These are phyloP conservation scores for Sebastes kiyomatsui DNA, from an alignment of 2,797 vertebrate genomes.

Conservation along the genomic window DNA sequence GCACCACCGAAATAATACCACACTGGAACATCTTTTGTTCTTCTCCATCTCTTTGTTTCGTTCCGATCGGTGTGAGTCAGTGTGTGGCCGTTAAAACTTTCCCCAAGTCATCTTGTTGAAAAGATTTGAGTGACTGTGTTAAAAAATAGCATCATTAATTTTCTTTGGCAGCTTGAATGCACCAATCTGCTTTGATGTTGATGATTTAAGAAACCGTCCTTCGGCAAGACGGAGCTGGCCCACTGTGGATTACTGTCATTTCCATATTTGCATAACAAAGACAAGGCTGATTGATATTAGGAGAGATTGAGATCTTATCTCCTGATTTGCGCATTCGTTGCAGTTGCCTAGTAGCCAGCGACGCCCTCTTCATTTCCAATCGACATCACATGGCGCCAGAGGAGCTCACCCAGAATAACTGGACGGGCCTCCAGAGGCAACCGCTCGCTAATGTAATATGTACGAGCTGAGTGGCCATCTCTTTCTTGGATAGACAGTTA, in stretches of 20 bases:
- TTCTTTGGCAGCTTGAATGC: slow-evolving; percentile 37
- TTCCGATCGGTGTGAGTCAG: slow-evolving; percentile 23
- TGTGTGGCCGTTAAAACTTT: slow-evolving; percentile 32
- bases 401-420: slow-evolving; percentile 67
- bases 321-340: slow-evolving; percentile 26
- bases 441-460: slow-evolving; percentile 57
- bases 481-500: slow-evolving; percentile 9
- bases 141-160: slow-evolving; percentile 41
- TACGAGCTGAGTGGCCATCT: slow-evolving; percentile 39
- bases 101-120: slow-evolving; percentile 31
- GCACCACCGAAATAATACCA: background rate
- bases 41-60: slow-evolving; percentile 15
- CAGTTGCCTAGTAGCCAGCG: slow-evolving; percentile 68
- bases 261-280: slow-evolving; percentile 69
- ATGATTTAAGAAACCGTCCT: slow-evolving; percentile 59
- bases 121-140: slow-evolving; percentile 39
- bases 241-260: slow-evolving; percentile 46
- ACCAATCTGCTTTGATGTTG: slow-evolving; percentile 58
- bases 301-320: slow-evolving; percentile 48
- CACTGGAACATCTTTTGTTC: slow-evolving; percentile 48
- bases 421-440: slow-evolving; percentile 58
- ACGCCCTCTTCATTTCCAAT: slow-evolving; percentile 59
- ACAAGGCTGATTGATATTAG: slow-evolving; percentile 32
- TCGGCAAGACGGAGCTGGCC: slow-evolving; percentile 35
- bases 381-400: slow-evolving; percentile 62